These are phyloP conservation scores for Metallyticus violacea DNA, from an alignment of 2,888 invertebrate species.

Conservation along the genomic window DNA sequence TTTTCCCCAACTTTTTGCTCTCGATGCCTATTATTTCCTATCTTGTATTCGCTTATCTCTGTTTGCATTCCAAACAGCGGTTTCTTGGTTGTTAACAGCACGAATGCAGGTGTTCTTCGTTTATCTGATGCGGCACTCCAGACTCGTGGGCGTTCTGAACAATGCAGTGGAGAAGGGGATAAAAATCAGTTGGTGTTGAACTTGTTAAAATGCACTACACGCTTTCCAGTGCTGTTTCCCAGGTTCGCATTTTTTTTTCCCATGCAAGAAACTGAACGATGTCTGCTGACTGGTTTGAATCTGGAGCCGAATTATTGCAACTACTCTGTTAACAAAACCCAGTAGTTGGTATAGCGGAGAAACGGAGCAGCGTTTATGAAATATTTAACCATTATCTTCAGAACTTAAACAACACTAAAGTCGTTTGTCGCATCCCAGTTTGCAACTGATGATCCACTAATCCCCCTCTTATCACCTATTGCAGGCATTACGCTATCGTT, in stretches of 20 bases:
- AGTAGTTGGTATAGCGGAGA: too few relatives aligned
- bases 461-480: too few relatives aligned
- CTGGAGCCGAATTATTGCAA: too few relatives aligned
- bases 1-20: background rate
- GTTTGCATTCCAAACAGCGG: background rate
- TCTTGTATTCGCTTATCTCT: background rate
- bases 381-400: too few relatives aligned
- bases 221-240: background rate
- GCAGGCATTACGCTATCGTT: too few relatives aligned
- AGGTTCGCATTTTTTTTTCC: background rate
- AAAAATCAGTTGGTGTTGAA: background rate
- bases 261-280: too few relatives aligned
- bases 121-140: background rate
- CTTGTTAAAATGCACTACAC: background rate
- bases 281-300: too few relatives aligned
- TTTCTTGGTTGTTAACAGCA: background rate
- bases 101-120: background rate
- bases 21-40: background rate
- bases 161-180: background rate
- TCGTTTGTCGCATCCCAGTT: too few relatives aligned
- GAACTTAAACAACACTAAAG: too few relatives aligned
- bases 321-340: too few relatives aligned
- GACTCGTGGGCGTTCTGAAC: background rate
- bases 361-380: too few relatives aligned
- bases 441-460: too few relatives aligned